Conservation (phyloP, 2,113 vertebrate genomes). For the Glareola pratincola region DNA sequence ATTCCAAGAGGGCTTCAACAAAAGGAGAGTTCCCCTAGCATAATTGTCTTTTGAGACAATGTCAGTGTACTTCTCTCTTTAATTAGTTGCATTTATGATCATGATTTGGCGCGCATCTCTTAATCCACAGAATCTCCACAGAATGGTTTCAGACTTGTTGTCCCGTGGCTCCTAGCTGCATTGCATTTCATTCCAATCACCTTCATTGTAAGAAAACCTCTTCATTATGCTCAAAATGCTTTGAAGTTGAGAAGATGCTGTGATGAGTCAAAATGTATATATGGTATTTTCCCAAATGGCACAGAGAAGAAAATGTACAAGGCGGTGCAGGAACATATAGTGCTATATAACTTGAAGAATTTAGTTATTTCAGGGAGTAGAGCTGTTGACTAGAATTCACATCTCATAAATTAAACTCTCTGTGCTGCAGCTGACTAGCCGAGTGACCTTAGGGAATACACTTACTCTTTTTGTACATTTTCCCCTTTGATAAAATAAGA, state of each 20-base stretch:
- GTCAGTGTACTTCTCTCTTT: neutral
- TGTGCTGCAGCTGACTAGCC: neutral
- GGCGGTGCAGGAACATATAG: neutral
- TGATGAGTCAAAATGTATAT: neutral
- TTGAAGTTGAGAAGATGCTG: constrained; percentile 13
- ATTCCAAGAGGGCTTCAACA: neutral
- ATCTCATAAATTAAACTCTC: neutral
- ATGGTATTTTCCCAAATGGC: constrained; percentile 11
- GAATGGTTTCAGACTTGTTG: neutral
- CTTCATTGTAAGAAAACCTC: neutral
- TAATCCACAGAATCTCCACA: neutral
- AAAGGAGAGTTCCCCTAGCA: neutral
- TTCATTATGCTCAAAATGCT: constrained; percentile 44
- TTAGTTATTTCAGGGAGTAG: neutral
- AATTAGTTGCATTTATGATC: neutral
- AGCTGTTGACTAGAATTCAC: neutral
- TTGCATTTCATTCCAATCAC: neutral
- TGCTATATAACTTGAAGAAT: neutral
- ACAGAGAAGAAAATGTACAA: neutral
- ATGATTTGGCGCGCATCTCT: neutral
- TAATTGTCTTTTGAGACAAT: neutral
- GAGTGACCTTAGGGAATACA: neutral
- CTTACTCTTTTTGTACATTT: neutral
- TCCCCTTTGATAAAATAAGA: neutral
- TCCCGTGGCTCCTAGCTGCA: neutral